Percentiles rank a stretch among this genome's conserved stretches.
phyloP scores from a whole-genome alignment of 1,140 invertebrate genomes.

The Panagrolaimus sp. region DNA sequence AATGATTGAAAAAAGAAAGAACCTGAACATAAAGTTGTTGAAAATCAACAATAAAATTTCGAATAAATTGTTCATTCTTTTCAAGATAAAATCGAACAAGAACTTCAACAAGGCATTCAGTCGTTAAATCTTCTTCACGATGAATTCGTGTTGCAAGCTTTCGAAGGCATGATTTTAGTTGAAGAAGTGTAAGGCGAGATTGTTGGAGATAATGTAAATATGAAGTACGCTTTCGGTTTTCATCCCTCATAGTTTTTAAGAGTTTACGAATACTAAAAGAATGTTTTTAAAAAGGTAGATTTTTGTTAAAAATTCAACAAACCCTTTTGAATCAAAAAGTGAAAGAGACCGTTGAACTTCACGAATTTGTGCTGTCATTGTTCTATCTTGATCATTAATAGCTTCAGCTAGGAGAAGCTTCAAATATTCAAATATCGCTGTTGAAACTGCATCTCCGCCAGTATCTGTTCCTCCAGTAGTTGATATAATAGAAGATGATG shows the following conservation, averaged over 20 bases:
- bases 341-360: conserved; percentile 76
- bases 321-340: conserved; percentile 70
- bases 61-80: conserved; percentile 66
- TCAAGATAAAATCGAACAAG: conserved; percentile 75
- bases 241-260: conserved; percentile 72
- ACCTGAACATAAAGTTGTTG: conserved; percentile 59
- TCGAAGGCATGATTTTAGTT: conserved; percentile 73
- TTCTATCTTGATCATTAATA: conserved; percentile 74
- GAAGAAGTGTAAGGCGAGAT: conserved; percentile 73
- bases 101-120: conserved; percentile 72
- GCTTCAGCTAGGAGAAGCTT: conserved; percentile 76
- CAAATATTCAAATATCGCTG: conserved; percentile 1
- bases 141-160: conserved; percentile 63
- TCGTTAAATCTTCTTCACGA: conserved; percentile 65
- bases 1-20: neutral
- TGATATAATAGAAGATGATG: conserved; percentile 16
- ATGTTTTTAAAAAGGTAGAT: neutral
- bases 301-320: no score
- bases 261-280: conserved; percentile 68
- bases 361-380: conserved; percentile 76
- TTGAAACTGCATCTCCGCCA: neutral
- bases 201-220: conserved; percentile 79
- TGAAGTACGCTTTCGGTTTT: conserved; percentile 71
- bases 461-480: neutral
- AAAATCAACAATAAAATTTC: conserved; percentile 72